Evolutionary conservation across 2,797 vertebrate genomes (phyloP).

Genomic region (Zenarchopterus dispar): DNA sequence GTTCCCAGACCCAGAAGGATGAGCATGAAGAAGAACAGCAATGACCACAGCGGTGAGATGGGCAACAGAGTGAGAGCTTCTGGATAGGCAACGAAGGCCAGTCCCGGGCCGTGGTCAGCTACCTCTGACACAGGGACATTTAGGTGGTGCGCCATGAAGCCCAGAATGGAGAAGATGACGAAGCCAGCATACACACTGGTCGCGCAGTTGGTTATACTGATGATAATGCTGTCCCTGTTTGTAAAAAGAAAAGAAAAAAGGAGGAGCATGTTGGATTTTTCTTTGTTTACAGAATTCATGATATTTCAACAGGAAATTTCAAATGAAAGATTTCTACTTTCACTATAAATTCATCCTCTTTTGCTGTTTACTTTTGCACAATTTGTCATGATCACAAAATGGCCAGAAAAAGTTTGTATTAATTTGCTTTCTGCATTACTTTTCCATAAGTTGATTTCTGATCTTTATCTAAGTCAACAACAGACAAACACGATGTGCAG

Average conservation of each 20-base stretch:
- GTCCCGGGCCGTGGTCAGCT: conserved; percentile 94
- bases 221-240: conserved; percentile 97
- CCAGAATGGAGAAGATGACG: conserved; percentile 98
- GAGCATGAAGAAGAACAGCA: conserved; percentile 99
- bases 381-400: too few species aligned
- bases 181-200: conserved; percentile 98
- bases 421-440: too few species aligned
- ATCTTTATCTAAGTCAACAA: too few species aligned
- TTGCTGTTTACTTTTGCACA: too few species aligned
- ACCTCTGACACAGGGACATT: conserved; percentile 94
- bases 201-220: conserved; percentile 97
- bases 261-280: not conserved
- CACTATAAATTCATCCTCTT: too few species aligned
- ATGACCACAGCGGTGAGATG: conserved; percentile 94
- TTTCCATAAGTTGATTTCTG: too few species aligned
- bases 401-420: too few species aligned
- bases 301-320: too few species aligned
- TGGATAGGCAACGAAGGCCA: conserved; percentile 97
- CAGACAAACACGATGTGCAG: too few species aligned
- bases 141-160: conserved; percentile 97
- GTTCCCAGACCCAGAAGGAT: conserved; percentile 96
- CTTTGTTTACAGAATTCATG: too few species aligned
- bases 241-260: not conserved
- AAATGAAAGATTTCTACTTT: too few species aligned
- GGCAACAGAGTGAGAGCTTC: conserved; percentile 96